Evolutionary conservation across 1,140 invertebrate genomes (phyloP), one percentile per base, ranked within the genome.

Genomic region (Zaprionus tsacasi): DNA sequence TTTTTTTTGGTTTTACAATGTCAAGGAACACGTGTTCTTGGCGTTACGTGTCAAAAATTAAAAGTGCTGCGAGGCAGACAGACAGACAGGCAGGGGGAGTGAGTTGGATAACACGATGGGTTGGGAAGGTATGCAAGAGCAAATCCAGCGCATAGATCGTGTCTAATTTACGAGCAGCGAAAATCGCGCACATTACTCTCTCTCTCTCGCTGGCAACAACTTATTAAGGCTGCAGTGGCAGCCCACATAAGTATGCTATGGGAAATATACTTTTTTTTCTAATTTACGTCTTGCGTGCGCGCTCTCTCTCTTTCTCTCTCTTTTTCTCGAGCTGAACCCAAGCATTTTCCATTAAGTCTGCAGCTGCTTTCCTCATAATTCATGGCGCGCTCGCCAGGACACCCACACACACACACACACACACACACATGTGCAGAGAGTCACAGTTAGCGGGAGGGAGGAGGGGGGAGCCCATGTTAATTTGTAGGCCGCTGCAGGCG

Each of bases 291-390:
- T 89, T 89, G 85, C 85, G 81, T 89, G 77, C 63, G 73, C 38
- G 11, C 38, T 8, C 38, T 27, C 36, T 30, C 40, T 59, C 43
- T 60, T n/a, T 4, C n/a, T n/a, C n/a, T n/a, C n/a, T 50, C 13
- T 12, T 2, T 13, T 40, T 30, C 17, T 25, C 15, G 36, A n/a
- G 50, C 36, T 3, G n/a, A 36, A 50, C 79, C 59, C 68, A 65
- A 81, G 74, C 63, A 76, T 88, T 89, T 88, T 88, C 83, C 83
- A 88, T 88, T 88, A 88, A 81, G 83, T 89, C 85, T 83, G 85
- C 85, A 88, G 85, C 83, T 88, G 83, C 68, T 70, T 88, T 89
- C 67, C 80, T 89, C 83, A 88, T 88, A 89, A 88, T 78, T 88
- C 83, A 88, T 88, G 66, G 65, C 65, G 30, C 61, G 25, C 76